phyloP scores from a whole-genome alignment of 2,888 invertebrate species.

The Gastrophysa polygoni region DNA sequence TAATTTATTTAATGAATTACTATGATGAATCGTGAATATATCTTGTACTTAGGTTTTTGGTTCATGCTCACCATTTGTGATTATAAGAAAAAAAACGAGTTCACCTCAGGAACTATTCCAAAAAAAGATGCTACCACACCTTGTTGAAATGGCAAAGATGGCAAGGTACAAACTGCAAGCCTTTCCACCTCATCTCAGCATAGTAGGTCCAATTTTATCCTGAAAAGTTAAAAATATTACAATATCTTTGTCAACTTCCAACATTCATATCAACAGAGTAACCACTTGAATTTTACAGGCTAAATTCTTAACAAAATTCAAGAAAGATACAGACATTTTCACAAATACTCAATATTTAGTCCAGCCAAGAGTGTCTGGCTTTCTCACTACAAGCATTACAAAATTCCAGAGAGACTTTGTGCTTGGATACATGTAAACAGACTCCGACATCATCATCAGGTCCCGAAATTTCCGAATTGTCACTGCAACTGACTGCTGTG shows the following conservation, averaged over 20 bases:
- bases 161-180: constrained; percentile 40
- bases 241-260: constrained; percentile 26
- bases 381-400: constrained; percentile 64
- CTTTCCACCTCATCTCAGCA: constrained; percentile 35
- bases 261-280: constrained; percentile 30
- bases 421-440: constrained; percentile 64
- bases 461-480: not conserved
- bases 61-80: too few species aligned
- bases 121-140: constrained; percentile 47
- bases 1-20: too few species aligned
- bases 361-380: constrained; percentile 49
- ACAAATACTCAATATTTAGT: constrained; percentile 35
- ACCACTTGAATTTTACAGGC: constrained; percentile 20
- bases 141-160: constrained; percentile 35
- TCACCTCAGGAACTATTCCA: constrained; percentile 39
- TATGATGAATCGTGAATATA: too few species aligned
- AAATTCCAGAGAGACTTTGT: constrained; percentile 64
- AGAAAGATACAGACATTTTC: constrained; percentile 51
- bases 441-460: constrained; percentile 59
- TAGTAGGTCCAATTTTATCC: constrained; percentile 28
- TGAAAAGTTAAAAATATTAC: constrained; percentile 46
- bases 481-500: constrained; percentile 26
- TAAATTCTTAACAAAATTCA: constrained; percentile 28
- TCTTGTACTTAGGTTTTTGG: too few species aligned
- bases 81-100: too few species aligned